Evolutionary conservation across 1,140 invertebrate species (phyloP).

Genomic region (Druon quercuslanigerum): DNA sequence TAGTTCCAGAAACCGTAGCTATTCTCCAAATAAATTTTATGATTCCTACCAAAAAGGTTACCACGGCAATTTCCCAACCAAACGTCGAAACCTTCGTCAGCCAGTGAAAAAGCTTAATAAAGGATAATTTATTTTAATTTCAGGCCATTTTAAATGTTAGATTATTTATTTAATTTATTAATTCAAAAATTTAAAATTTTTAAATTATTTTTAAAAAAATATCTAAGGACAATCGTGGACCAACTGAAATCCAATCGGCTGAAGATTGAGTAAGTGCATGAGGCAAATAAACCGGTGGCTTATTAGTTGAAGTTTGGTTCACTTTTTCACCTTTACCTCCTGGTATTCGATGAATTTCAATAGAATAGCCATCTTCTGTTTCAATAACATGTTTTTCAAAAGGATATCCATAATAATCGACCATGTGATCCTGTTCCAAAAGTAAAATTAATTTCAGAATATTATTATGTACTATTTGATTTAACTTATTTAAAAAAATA

Average conservation of each 20-base stretch:
- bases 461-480: background rate
- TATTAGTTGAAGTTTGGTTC: conserved; percentile 45
- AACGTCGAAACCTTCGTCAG: conserved; percentile 85
- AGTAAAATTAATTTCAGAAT: background rate
- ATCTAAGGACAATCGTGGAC: conserved; percentile 79
- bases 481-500: background rate
- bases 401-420: conserved; percentile 28
- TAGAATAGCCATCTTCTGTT: conserved; percentile 79
- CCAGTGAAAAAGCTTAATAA: conserved; percentile 79
- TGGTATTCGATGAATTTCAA: conserved; percentile 77
- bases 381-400: conserved; percentile 42
- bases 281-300: conserved; percentile 79
- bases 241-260: conserved; percentile 81
- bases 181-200: too few relatives aligned
- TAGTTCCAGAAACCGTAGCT: conserved; percentile 84
- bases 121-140: too few relatives aligned
- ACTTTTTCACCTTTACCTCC: conserved; percentile 41
- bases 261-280: conserved; percentile 84
- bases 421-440: background rate
- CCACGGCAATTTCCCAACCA: conserved; percentile 84
- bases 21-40: conserved; percentile 57
- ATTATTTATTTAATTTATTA: too few relatives aligned
- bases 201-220: conserved; percentile 8
- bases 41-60: conserved; percentile 78
- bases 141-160: too few relatives aligned